Conservation (phyloP, 2,888 invertebrate genomes). For the Brenthis hecate region DNA sequence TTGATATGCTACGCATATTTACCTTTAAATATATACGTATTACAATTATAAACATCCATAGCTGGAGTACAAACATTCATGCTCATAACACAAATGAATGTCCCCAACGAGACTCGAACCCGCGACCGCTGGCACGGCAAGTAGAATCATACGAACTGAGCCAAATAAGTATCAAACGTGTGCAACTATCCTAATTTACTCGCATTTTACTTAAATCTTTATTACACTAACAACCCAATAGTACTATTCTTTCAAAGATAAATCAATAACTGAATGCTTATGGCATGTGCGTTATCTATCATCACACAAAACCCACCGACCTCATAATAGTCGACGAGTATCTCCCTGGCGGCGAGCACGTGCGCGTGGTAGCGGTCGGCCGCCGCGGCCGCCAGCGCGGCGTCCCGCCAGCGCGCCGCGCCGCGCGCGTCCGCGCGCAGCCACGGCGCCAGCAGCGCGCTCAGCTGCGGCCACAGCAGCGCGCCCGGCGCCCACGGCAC, state of each 20-base stretch:
- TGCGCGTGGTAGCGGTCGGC: slow-evolving; percentile 83
- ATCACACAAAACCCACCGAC: not conserved
- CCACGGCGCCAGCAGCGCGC: slow-evolving; percentile 85
- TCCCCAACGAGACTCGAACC: no score
- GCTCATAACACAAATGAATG: no score
- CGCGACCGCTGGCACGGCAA: no score
- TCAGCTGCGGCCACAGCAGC: slow-evolving; percentile 85
- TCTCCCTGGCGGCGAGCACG: slow-evolving; percentile 68
- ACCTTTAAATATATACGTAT: no score
- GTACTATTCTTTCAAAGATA: not conserved
- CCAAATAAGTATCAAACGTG: no score
- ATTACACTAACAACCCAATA: not conserved
- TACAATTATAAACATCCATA: no score
- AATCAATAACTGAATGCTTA: not conserved
- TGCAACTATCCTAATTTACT: no score
- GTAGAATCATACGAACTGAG: no score
- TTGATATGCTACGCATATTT: no score
- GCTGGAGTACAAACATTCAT: no score
- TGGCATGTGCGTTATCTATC: no score
- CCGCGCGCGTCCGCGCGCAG: slow-evolving; percentile 85
- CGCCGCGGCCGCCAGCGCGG: slow-evolving; percentile 84
- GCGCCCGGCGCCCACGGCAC: slow-evolving; percentile 88
- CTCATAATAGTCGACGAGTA: slow-evolving; percentile 72
- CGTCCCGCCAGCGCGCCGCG: slow-evolving; percentile 85
- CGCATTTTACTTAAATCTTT: no score